Percentiles rank a stretch among this genome's conserved stretches.
Evolutionary conservation across 2,797 vertebrate species (phyloP).

Genomic region (Peromyscus attwateri): DNA sequence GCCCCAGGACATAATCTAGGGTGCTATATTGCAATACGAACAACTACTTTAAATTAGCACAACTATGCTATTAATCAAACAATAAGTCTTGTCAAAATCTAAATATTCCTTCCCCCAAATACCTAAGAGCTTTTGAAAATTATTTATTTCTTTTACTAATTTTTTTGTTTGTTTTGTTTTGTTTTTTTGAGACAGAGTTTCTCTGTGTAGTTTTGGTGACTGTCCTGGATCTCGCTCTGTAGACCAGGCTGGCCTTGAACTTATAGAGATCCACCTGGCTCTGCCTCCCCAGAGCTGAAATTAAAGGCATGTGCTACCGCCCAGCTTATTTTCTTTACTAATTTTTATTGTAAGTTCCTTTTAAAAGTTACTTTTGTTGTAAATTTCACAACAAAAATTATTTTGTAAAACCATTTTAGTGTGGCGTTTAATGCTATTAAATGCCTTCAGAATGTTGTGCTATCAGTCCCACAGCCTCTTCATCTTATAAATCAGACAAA

Average conservation of each 20-base stretch:
- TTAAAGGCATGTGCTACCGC: no score
- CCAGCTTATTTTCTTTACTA: no score
- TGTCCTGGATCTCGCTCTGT: no score
- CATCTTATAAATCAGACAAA: neutral
- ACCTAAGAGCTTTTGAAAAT: constrained; percentile 24
- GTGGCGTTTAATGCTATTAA: neutral
- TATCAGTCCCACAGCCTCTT: neutral
- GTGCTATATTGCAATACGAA: neutral
- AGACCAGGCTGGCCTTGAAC: no score
- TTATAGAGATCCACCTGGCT: no score
- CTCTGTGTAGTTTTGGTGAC: no score
- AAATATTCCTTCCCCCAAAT: constrained; percentile 27
- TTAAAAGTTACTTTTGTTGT: neutral
- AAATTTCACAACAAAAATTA: neutral
- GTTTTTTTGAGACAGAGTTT: no score
- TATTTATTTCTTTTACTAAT: neutral
- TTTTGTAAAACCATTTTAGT: neutral
- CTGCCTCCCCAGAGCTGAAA: no score
- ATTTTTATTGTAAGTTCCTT: neutral
- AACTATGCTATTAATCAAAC: neutral
- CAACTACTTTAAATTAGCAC: constrained; percentile 19
- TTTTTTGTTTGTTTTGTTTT: neutral
- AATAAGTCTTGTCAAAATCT: constrained; percentile 40
- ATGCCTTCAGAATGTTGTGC: neutral
- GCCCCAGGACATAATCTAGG: neutral